Evolutionary conservation across 2,113 vertebrate species (phyloP).

Genomic region (Onychostoma macrolepis): DNA sequence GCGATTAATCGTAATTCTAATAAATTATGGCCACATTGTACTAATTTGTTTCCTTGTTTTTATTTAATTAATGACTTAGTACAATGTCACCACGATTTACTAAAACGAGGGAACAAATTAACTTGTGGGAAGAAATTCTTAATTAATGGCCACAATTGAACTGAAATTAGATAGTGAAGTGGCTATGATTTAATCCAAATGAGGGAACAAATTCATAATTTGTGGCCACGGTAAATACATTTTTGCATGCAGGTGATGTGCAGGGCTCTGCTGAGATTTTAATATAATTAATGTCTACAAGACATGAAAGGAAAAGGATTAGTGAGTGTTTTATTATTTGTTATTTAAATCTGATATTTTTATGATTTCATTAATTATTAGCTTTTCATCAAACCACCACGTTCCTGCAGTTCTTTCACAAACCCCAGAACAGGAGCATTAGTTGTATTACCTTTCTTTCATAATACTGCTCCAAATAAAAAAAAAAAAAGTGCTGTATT

Average conservation of each 20-base stretch:
- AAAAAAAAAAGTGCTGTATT: too few species aligned
- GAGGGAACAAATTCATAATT: not conserved
- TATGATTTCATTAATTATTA: not conserved
- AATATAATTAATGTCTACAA: not conserved
- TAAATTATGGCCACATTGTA: too few species aligned
- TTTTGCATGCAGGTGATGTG: not conserved
- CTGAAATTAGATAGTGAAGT: not conserved
- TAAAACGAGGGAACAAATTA: too few species aligned
- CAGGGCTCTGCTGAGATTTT: not conserved
- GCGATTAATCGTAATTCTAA: too few species aligned
- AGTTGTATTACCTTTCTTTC: not conserved
- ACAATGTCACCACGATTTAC: not conserved
- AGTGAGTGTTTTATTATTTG: not conserved
- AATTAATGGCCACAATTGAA: too few species aligned
- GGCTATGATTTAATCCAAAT: not conserved
- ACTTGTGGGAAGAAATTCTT: too few species aligned
- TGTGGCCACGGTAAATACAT: too few species aligned
- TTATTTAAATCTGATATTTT: not conserved
- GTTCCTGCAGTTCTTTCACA: too few species aligned
- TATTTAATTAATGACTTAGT: not conserved
- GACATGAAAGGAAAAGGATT: not conserved
- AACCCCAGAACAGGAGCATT: not conserved
- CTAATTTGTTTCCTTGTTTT: not conserved
- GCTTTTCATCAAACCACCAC: too few species aligned
- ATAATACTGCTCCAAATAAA: not conserved